Base-by-base conservation (phyloP, 2,113 vertebrate species). In the Ginglymostoma cirratum region DNA sequence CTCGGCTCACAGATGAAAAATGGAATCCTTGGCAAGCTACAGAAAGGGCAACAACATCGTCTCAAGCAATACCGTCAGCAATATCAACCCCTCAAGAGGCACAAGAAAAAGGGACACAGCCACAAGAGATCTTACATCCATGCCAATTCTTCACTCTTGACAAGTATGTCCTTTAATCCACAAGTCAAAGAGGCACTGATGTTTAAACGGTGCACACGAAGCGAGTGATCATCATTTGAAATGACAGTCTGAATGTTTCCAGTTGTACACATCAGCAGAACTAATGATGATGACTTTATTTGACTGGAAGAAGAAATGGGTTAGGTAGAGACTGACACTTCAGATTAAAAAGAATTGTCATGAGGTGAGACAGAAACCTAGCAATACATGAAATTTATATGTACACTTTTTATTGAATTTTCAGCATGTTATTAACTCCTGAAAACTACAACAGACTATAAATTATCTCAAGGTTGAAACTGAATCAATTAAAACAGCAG, bases 211-310 rank as follows among this genome's bases (percentile, higher is more conserved):
- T 70, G 93, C 93, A 72, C 65, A 72, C 5, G 23, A 72, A 48
- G 38, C 45, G 27, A 70, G 24, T 72, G 38, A 95, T 48, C 45
- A 42, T 95, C 67, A 95, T 95, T 95, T 72, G 67, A 70, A 95
- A 95, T 72, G 93, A 95, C 93, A 95, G 67, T 42, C 38, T 69
- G 23, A 67, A 69, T 72, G 66, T 72, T 95, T 95, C 67, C 93
- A 95, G 45, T 95, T 72, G 67, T 72, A 95, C 42, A 95, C 93
- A 95, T 48, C 38, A 72, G 67, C 67, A 72, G 38, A 95, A 30
- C 66, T 95, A 95, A 95, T 95, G 93, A 95, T 95, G 48, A 95
- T 95, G 38, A 48, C 38, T 95, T 95, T 95, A 95, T 95, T 95
- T 72, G 67, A 42, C 92, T 95, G 67, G 66, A n/a, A 42, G 45